Percentiles rank a stretch among this genome's conserved stretches.
Evolutionary conservation across 2,797 vertebrate genomes (phyloP).

Genomic region (Geotrypetes seraphini): DNA sequence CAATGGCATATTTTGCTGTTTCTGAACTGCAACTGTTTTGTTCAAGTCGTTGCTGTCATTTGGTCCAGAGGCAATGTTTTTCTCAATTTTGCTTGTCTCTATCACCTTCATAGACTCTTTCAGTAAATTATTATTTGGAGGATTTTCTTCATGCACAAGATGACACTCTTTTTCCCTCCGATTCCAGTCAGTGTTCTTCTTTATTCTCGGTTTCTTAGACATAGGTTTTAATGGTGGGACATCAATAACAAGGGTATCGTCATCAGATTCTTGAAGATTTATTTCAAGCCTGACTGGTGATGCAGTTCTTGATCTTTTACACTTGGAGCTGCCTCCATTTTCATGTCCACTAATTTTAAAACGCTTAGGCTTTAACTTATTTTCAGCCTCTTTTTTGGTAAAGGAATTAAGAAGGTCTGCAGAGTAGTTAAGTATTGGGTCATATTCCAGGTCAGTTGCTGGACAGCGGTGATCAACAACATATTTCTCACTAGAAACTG

Average conservation of each 20-base stretch:
- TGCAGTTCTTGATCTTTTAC: constrained; percentile 11
- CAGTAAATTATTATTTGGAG: neutral
- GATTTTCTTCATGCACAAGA: neutral
- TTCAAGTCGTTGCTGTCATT: neutral
- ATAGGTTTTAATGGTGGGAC: constrained; percentile 12
- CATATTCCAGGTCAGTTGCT: constrained; percentile 60
- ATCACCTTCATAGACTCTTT: neutral
- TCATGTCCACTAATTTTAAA: neutral
- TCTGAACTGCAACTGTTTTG: neutral
- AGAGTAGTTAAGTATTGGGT: constrained; percentile 65
- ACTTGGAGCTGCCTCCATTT: neutral
- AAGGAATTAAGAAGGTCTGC: constrained; percentile 28
- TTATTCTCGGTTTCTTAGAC: constrained; percentile 15
- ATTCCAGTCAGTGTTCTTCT: neutral
- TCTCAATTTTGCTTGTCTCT: neutral
- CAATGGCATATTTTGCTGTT: neutral
- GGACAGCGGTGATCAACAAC: constrained; percentile 53
- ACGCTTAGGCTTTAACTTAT: constrained; percentile 9
- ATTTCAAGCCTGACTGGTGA: constrained; percentile 18
- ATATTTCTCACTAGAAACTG: constrained; percentile 38
- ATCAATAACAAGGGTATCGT: constrained; percentile 52
- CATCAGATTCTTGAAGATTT: constrained; percentile 42
- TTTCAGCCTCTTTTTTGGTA: neutral
- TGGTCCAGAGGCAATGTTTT: neutral
- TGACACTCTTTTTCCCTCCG: neutral